Conservation (phyloP, 2,888 invertebrate genomes). For the Brachypalpus laphriformis region DNA sequence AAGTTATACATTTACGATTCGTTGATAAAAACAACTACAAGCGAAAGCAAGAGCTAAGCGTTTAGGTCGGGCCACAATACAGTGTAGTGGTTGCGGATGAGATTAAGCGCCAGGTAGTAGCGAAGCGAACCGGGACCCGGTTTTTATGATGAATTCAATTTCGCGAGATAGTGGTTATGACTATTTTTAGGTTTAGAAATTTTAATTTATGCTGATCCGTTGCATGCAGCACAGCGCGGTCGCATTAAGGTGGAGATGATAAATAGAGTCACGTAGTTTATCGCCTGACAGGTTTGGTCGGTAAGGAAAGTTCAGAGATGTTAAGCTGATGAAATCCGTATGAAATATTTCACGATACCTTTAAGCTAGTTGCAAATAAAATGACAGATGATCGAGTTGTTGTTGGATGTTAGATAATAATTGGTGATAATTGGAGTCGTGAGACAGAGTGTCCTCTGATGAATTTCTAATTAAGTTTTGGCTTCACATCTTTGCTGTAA, state of each 20-base stretch:
- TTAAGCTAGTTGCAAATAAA: constrained; percentile 15
- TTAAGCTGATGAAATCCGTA: constrained; percentile 63
- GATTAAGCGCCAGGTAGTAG: constrained; percentile 18
- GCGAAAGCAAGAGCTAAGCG: neutral
- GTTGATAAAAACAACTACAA: constrained; percentile 35
- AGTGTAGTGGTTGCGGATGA: neutral
- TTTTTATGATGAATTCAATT: constrained; percentile 28
- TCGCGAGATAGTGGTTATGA: constrained; percentile 19
- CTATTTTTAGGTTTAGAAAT: constrained; percentile 42
- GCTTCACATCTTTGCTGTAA: no score
- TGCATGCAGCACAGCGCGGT: neutral
- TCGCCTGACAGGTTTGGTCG: constrained; percentile 38
- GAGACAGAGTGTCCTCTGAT: no score
- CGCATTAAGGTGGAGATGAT: constrained; percentile 29
- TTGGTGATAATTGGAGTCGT: no score
- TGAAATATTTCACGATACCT: constrained; percentile 47
- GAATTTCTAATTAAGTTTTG: no score
- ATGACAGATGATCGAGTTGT: constrained; percentile 58
- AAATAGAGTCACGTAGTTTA: constrained; percentile 46
- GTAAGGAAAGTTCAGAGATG: constrained; percentile 59
- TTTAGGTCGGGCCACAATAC: neutral
- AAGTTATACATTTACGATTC: constrained; percentile 57
- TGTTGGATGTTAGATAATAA: constrained; percentile 44
- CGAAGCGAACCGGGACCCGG: neutral
- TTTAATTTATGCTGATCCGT: constrained; percentile 36